Conservation (phyloP, 2,888 invertebrate species). For the Cantharis rufa region DNA sequence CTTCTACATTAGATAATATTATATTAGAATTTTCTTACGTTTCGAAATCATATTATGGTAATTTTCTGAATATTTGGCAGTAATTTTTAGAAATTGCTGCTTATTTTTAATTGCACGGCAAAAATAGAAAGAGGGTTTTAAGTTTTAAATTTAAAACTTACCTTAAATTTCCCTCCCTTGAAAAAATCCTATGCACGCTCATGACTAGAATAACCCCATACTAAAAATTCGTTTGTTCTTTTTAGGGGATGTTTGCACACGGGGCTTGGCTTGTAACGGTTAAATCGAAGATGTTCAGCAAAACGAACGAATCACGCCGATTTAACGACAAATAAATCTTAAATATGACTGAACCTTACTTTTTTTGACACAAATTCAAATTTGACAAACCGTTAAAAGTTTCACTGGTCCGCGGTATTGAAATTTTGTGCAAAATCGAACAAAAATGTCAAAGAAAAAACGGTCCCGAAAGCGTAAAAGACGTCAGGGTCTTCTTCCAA, state of each 20-base stretch:
- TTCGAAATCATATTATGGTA: too few relatives aligned
- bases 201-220: neutral
- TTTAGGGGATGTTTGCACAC: neutral
- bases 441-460: conserved; percentile 10
- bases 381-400: neutral
- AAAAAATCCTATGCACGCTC: neutral
- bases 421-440: neutral
- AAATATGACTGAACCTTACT: neutral
- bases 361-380: neutral
- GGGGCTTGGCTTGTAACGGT: neutral
- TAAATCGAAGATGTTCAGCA: neutral
- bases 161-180: neutral
- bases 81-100: too few relatives aligned
- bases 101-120: too few relatives aligned
- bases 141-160: too few relatives aligned
- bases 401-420: neutral
- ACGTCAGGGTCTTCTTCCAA: neutral
- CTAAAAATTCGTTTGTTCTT: neutral
- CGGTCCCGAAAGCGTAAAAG: conserved; percentile 4
- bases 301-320: neutral
- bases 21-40: too few relatives aligned
- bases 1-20: too few relatives aligned
- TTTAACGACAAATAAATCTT: neutral
- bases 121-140: too few relatives aligned
- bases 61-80: too few relatives aligned